A percentile compares a stretch with the other conserved stretches of the same genome.
Conservation (phyloP, 1,140 invertebrate genomes). For the Leptoteleia sp. region DNA sequence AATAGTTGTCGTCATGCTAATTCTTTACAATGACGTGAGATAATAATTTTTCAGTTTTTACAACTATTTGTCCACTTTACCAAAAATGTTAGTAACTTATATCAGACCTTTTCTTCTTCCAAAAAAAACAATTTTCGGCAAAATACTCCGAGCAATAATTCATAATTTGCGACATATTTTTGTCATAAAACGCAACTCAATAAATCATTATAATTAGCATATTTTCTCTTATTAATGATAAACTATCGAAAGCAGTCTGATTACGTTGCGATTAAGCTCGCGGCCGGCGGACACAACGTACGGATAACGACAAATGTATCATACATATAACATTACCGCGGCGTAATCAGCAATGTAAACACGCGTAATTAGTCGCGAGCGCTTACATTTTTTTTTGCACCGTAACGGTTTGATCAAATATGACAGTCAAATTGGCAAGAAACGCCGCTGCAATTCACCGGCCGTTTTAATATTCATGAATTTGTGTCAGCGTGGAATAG, state of each 20-base stretch:
- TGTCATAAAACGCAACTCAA: not conserved
- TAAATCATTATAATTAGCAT: conserved; percentile 5
- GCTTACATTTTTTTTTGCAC: conserved; percentile 11
- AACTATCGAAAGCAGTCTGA: conserved; percentile 4
- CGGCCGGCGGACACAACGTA: conserved; percentile 9
- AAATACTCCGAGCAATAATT: no score
- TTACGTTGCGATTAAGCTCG: conserved; percentile 7
- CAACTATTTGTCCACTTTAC: no score
- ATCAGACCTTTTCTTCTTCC: no score
- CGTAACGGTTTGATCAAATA: conserved; percentile 15
- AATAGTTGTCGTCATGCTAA: no score
- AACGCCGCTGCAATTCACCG: not conserved
- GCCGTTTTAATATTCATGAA: conserved; percentile 15
- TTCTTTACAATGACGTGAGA: no score
- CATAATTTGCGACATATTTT: not conserved
- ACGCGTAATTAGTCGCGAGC: conserved; percentile 2
- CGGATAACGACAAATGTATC: conserved; percentile 11
- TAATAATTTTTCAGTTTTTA: no score
- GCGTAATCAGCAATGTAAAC: conserved; percentile 5
- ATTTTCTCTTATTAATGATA: conserved; percentile 13
- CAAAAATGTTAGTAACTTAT: no score
- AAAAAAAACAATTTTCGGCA: no score
- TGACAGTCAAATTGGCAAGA: conserved; percentile 8
- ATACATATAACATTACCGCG: not conserved
- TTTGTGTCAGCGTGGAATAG: conserved; percentile 13